A percentile compares a stretch with the other conserved stretches of the same genome.
These are phyloP conservation scores for Drosophila greeni DNA, from an alignment of 2,888 invertebrate genomes.

Conservation along the genomic window DNA sequence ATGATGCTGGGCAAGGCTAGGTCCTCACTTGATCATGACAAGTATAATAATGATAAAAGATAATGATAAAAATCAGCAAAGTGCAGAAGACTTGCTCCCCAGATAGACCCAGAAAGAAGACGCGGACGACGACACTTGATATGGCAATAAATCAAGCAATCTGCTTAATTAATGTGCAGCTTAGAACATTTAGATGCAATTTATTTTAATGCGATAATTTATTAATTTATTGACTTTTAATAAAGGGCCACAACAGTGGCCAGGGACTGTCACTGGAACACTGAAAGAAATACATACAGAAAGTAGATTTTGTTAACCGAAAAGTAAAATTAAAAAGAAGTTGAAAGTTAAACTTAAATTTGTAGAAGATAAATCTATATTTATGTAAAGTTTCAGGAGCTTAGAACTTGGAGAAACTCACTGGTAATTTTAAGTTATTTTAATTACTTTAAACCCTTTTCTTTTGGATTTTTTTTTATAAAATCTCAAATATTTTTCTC, in stretches of 20 bases:
- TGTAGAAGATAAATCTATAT: neutral
- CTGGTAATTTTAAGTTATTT: neutral
- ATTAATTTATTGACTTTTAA: slow-evolving; percentile 79
- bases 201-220: slow-evolving; percentile 79
- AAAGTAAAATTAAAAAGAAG: neutral
- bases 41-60: slow-evolving; percentile 40
- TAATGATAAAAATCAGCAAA: slow-evolving; percentile 65
- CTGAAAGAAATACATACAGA: neutral
- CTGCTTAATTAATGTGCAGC: slow-evolving; percentile 79
- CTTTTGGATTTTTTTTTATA: neutral
- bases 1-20: slow-evolving; percentile 5
- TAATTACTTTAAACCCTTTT: neutral
- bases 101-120: slow-evolving; percentile 16
- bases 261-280: slow-evolving; percentile 1
- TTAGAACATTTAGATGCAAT: slow-evolving; percentile 79
- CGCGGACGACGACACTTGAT: slow-evolving; percentile 75
- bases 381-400: neutral
- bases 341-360: neutral
- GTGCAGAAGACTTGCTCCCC: slow-evolving; percentile 43
- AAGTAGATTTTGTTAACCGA: too few relatives aligned
- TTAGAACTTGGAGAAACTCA: neutral
- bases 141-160: slow-evolving; percentile 79
- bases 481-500: neutral
- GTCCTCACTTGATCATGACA: slow-evolving; percentile 50
- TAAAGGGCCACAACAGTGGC: slow-evolving; percentile 52